These are phyloP conservation scores for Struthio camelus DNA, from an alignment of 2,113 vertebrate genomes.

Conservation along the genomic window DNA sequence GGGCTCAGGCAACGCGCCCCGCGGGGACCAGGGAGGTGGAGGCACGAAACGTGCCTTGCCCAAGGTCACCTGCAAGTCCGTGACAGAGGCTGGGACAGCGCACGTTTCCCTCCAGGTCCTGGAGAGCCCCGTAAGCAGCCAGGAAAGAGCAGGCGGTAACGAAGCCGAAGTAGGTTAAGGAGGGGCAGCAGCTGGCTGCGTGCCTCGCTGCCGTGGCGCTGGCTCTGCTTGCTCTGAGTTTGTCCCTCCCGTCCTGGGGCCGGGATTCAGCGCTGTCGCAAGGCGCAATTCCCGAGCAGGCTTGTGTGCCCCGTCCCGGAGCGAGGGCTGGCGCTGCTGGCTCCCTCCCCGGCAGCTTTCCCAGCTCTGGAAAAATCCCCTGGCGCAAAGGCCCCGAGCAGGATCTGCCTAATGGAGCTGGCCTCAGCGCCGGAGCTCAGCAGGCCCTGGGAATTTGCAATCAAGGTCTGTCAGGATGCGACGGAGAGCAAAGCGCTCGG, in stretches of 20 bases:
- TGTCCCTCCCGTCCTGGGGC: background rate
- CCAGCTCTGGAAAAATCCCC: background rate
- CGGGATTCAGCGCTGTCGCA: background rate
- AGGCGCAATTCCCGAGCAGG: background rate
- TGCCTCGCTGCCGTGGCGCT: accelerated
- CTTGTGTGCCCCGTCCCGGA: background rate
- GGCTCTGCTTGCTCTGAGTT: background rate
- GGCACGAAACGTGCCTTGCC: background rate
- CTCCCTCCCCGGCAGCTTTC: background rate
- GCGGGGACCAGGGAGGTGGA: too few relatives aligned
- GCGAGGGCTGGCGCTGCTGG: background rate
- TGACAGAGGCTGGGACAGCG: background rate
- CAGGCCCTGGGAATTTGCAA: accelerated
- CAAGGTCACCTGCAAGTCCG: background rate
- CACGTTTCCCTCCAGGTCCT: background rate
- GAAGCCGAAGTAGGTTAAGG: slow-evolving; percentile 14
- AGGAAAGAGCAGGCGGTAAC: background rate
- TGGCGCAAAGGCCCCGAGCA: background rate
- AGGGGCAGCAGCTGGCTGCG: accelerated
- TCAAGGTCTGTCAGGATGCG: accelerated
- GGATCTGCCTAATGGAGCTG: background rate
- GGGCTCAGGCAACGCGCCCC: too few relatives aligned
- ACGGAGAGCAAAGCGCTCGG: too few relatives aligned
- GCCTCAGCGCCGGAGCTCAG: background rate
- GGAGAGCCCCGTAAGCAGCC: background rate